Evolutionary conservation across 2,113 vertebrate genomes (phyloP).

Genomic region (Odontophorus gujanensis): DNA sequence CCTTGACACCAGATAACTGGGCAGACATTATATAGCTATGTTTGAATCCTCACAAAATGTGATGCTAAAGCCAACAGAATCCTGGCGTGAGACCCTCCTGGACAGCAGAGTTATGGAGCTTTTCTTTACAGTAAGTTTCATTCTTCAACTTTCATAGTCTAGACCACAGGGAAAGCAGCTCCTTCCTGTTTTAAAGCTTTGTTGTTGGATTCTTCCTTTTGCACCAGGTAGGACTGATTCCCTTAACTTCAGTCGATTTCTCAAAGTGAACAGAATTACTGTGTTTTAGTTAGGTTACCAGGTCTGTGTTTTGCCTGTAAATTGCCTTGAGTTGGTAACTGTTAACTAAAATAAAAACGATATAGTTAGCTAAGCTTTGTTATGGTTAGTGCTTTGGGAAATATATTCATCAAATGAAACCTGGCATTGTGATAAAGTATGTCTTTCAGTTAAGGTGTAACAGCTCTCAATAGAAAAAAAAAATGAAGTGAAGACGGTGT

Average conservation of each 20-base stretch:
- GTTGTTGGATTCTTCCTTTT: slow-evolving; percentile 41
- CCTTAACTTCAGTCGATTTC: slow-evolving; percentile 21
- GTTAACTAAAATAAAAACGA: background rate
- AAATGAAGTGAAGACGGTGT: background rate
- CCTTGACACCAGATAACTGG: slow-evolving; percentile 98
- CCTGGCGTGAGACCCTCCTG: slow-evolving; percentile 97
- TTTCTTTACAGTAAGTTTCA: slow-evolving; percentile 96
- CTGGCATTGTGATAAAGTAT: background rate
- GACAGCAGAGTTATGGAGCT: slow-evolving; percentile 99
- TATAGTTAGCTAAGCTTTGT: background rate
- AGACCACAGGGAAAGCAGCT: slow-evolving; percentile 38
- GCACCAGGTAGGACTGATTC: slow-evolving; percentile 61
- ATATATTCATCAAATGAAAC: background rate
- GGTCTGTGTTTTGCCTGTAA: background rate
- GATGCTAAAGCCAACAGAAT: slow-evolving; percentile 96
- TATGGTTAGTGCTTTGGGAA: background rate
- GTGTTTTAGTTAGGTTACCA: background rate
- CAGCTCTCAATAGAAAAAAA: background rate
- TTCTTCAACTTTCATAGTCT: slow-evolving; percentile 44
- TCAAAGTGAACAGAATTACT: background rate
- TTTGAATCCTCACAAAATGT: slow-evolving; percentile 99
- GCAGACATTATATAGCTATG: slow-evolving; percentile 99
- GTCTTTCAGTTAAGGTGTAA: slow-evolving; percentile 1
- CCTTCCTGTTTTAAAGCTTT: slow-evolving; percentile 21
- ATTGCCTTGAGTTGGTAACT: background rate